Percentiles rank a stretch among this genome's conserved stretches.
These are phyloP conservation scores for Austrofundulus limnaeus DNA, from an alignment of 2,113 vertebrate genomes.

Conservation along the genomic window DNA sequence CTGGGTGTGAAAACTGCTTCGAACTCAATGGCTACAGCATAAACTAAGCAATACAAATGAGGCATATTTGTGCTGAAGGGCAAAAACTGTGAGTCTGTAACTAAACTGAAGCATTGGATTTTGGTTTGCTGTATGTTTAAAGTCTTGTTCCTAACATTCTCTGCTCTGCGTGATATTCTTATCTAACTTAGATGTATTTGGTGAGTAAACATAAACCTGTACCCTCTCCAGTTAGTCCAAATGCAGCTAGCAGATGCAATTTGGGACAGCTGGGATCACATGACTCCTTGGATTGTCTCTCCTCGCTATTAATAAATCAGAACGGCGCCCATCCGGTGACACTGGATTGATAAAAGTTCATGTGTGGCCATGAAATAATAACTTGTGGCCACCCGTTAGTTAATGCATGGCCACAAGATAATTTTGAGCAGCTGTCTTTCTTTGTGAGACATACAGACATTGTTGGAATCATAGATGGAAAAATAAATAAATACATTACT, in stretches of 20 bases:
- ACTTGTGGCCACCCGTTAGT: no score
- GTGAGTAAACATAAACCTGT: neutral
- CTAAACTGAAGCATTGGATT: neutral
- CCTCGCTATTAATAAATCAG: no score
- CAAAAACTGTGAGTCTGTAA: neutral
- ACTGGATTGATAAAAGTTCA: no score
- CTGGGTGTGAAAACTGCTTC: neutral
- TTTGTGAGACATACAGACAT: no score
- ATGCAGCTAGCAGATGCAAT: neutral
- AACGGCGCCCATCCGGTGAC: no score
- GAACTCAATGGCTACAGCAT: neutral
- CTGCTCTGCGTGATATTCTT: no score
- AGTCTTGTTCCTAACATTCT: no score
- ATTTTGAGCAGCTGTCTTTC: no score
- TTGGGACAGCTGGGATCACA: neutral
- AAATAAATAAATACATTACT: no score
- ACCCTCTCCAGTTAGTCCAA: neutral
- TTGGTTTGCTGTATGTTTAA: neutral
- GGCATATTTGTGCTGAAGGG: neutral
- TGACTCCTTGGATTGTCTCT: neutral
- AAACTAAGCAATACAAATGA: constrained; percentile 11
- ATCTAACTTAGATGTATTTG: neutral
- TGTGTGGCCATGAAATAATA: no score
- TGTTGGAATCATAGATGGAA: no score
- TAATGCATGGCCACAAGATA: no score